Conservation (phyloP, 2,113 vertebrate species). For the Oceanodroma tethys region DNA sequence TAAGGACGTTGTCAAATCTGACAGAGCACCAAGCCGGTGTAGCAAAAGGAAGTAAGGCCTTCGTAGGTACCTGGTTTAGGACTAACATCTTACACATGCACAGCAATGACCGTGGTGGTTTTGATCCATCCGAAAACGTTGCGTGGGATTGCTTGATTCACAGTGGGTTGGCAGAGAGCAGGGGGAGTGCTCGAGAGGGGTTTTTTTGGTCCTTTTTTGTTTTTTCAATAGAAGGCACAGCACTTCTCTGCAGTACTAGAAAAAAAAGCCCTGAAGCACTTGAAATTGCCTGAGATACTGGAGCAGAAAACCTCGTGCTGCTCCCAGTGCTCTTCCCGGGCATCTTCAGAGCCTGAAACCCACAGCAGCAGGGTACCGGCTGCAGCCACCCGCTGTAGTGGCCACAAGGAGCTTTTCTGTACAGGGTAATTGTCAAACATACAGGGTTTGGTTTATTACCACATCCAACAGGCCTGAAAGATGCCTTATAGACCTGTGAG, state of each 20-base stretch:
- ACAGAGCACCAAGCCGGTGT: neutral
- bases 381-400: rapidly evolving
- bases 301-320: neutral
- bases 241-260: neutral
- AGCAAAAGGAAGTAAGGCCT: neutral
- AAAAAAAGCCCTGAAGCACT: neutral
- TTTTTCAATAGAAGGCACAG: neutral
- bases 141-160: neutral
- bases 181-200: neutral
- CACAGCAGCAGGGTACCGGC: neutral
- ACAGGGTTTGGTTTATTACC: neutral
- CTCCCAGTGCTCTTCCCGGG: neutral
- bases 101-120: neutral
- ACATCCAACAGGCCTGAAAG: neutral
- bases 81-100: neutral
- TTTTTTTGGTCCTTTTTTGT: neutral
- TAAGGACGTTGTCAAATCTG: neutral
- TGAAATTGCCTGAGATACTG: neutral
- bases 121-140: neutral
- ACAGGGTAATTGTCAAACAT: rapidly evolving
- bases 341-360: neutral
- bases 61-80: neutral
- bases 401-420: neutral
- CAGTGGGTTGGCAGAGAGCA: neutral
- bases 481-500: neutral